phyloP scores from a whole-genome alignment of 2,888 invertebrate species.

The Axea sp. region DNA sequence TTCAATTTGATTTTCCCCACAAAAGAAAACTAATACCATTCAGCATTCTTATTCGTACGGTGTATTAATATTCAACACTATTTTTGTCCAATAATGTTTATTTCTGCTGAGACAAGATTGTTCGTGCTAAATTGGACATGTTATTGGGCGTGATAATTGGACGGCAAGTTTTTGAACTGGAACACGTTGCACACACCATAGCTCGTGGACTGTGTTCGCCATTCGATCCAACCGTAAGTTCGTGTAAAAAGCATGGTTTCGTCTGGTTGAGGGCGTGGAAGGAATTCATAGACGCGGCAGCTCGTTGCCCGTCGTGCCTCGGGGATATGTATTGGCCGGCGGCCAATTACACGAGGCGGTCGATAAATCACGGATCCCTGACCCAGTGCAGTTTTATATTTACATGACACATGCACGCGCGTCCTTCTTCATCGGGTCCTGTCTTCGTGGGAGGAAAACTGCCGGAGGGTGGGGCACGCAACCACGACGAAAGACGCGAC shows the following conservation, averaged over 20 bases:
- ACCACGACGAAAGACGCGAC: conserved; percentile 68
- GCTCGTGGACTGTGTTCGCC: not conserved
- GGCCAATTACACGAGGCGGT: conserved; percentile 74
- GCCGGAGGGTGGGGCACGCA: conserved; percentile 43
- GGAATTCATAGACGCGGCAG: conserved; percentile 54
- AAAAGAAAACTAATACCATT: too few relatives aligned
- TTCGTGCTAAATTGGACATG: too few relatives aligned
- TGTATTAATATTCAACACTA: too few relatives aligned
- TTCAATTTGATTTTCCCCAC: too few relatives aligned
- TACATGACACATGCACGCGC: conserved; percentile 65
- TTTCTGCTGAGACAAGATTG: too few relatives aligned
- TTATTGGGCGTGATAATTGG: too few relatives aligned
- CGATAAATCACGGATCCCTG: conserved; percentile 78
- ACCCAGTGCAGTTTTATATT: conserved; percentile 79
- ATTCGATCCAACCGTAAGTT: not conserved
- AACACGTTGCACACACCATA: not conserved
- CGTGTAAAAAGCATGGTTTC: conserved; percentile 16
- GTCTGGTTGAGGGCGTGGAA: conserved; percentile 41
- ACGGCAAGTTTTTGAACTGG: too few relatives aligned
- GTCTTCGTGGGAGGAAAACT: conserved; percentile 9
- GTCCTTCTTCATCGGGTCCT: conserved; percentile 39
- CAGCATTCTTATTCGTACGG: too few relatives aligned
- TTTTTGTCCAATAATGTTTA: too few relatives aligned
- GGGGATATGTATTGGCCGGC: conserved; percentile 73
- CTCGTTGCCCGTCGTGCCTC: conserved; percentile 54